phyloP scores from a whole-genome alignment of 2,797 vertebrate genomes.

The Hapalemur alaotrensis region DNA sequence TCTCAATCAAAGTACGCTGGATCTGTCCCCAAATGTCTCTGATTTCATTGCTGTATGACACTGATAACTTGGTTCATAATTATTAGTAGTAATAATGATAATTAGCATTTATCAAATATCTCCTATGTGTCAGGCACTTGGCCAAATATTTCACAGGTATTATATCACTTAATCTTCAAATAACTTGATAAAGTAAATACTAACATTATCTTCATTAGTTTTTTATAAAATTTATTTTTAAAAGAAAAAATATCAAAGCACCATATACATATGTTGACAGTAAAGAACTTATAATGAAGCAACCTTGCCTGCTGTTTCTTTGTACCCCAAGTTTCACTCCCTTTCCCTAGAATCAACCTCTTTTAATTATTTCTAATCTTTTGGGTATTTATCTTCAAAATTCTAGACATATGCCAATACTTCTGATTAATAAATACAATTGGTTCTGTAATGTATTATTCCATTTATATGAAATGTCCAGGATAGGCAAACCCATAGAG shows the following conservation, averaged over 20 bases:
- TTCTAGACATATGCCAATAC: background rate
- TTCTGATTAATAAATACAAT: background rate
- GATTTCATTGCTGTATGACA: background rate
- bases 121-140: background rate
- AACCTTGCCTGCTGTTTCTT: background rate
- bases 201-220: background rate
- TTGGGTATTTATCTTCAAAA: background rate
- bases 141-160: background rate
- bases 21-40: background rate
- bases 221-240: background rate
- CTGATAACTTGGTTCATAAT: background rate
- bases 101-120: background rate
- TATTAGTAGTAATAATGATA: background rate
- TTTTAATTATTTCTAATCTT: slow-evolving; percentile 25
- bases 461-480: background rate
- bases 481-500: background rate
- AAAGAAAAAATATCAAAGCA: background rate
- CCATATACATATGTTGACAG: background rate
- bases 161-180: slow-evolving; percentile 3
- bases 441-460: background rate
- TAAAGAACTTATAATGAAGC: background rate
- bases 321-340: background rate
- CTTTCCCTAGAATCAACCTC: background rate
- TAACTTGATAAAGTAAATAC: background rate
- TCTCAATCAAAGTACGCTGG: background rate